These are phyloP conservation scores for Linurgus olivaceus DNA, from an alignment of 2,797 vertebrate genomes.

Conservation along the genomic window DNA sequence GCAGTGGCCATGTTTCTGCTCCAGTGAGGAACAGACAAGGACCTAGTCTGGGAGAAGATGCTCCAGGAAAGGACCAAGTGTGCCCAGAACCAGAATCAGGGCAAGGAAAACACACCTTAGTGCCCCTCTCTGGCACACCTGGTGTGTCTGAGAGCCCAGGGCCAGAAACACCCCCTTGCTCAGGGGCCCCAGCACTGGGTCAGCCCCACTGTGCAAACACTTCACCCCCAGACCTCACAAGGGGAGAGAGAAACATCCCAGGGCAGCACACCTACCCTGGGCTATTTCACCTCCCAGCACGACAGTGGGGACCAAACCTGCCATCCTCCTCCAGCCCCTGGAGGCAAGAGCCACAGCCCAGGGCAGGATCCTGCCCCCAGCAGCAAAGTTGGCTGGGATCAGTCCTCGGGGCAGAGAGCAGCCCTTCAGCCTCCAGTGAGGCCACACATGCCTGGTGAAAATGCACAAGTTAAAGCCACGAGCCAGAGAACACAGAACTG, in stretches of 20 bases:
- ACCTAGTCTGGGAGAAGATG: neutral
- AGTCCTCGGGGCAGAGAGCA: neutral
- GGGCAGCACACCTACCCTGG: fast-evolving
- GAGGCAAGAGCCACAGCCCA: neutral
- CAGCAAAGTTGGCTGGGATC: neutral
- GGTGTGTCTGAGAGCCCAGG: neutral
- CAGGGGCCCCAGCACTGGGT: fast-evolving
- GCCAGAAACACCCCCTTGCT: neutral
- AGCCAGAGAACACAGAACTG: neutral
- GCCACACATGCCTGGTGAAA: neutral
- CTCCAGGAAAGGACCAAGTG: neutral
- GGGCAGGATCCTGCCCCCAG: neutral
- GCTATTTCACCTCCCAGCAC: neutral
- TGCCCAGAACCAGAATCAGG: neutral
- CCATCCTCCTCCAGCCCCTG: fast-evolving
- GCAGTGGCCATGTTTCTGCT: neutral
- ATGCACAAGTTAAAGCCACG: neutral
- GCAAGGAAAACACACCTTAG: neutral
- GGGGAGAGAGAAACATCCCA: neutral
- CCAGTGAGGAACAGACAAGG: neutral
- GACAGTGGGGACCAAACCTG: fast-evolving
- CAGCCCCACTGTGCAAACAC: neutral
- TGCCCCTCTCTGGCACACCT: too few relatives aligned
- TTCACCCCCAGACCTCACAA: neutral
- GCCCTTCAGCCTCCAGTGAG: neutral